Percentiles rank a stretch among this genome's conserved stretches.
phyloP scores from a whole-genome alignment of 2,888 invertebrate species.

The Deilephila porcellus region DNA sequence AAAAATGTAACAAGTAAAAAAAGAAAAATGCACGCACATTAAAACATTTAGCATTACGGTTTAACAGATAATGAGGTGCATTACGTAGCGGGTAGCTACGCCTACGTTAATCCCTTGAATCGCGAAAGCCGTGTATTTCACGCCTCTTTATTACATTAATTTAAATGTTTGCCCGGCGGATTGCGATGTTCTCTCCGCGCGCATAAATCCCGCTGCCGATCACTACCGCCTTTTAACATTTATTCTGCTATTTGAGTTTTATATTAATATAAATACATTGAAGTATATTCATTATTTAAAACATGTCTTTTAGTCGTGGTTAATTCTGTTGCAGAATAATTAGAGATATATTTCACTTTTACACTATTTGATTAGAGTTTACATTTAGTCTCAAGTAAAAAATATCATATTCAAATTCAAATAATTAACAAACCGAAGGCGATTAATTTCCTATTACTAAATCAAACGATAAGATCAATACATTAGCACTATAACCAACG shows the following conservation, averaged over 20 bases:
- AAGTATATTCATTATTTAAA: no score
- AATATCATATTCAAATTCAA: no score
- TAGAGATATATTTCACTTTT: no score
- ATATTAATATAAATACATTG: not conserved
- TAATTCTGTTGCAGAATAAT: no score
- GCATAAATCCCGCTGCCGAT: constrained; percentile 53
- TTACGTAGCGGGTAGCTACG: constrained; percentile 25
- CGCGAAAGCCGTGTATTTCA: constrained; percentile 74
- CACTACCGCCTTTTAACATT: constrained; percentile 14
- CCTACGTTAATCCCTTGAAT: constrained; percentile 62
- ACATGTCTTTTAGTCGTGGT: no score
- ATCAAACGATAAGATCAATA: constrained; percentile 14
- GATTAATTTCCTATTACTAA: not conserved
- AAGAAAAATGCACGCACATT: not conserved
- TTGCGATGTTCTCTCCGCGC: constrained; percentile 61
- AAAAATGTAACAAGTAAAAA: not conserved
- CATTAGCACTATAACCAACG: constrained; percentile 40
- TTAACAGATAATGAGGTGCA: constrained; percentile 1
- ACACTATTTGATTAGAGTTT: no score
- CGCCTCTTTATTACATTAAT: constrained; percentile 84
- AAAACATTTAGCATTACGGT: not conserved
- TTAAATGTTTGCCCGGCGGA: constrained; percentile 80
- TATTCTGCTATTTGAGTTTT: not conserved
- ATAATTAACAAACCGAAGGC: not conserved
- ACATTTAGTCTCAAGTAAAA: no score